Conservation (phyloP, 2,888 invertebrate species). For the Melinopterus prodromus region DNA sequence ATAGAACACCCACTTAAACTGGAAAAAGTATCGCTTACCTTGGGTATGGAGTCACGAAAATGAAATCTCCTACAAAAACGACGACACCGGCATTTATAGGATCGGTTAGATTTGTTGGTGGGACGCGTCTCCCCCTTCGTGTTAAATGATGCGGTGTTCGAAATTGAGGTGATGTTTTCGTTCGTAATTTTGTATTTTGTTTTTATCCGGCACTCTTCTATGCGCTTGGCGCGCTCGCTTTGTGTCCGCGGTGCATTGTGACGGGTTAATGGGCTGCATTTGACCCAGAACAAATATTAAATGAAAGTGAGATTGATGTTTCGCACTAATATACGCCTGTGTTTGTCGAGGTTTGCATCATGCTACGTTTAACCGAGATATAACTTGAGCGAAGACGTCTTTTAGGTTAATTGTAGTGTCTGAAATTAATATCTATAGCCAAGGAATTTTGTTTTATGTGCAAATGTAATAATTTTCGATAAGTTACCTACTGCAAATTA, state of each 20-base stretch:
- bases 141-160: background rate
- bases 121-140: background rate
- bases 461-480: too few relatives aligned
- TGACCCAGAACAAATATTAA: slow-evolving; percentile 4
- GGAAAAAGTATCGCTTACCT: background rate
- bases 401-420: background rate
- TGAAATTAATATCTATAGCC: too few relatives aligned
- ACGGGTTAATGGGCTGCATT: background rate
- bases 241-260: background rate
- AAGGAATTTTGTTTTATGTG: too few relatives aligned
- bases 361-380: background rate
- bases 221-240: background rate
- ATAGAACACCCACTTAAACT: background rate
- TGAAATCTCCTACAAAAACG: background rate
- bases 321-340: background rate
- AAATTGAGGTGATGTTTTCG: background rate
- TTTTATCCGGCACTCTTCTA: background rate
- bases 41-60: background rate
- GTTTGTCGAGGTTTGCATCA: background rate
- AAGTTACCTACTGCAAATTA: too few relatives aligned
- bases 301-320: background rate
- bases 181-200: background rate
- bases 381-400: background rate
- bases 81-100: background rate
- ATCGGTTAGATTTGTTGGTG: background rate